Conservation (phyloP, 1,140 invertebrate species). For the Portunus trituberculatus region DNA sequence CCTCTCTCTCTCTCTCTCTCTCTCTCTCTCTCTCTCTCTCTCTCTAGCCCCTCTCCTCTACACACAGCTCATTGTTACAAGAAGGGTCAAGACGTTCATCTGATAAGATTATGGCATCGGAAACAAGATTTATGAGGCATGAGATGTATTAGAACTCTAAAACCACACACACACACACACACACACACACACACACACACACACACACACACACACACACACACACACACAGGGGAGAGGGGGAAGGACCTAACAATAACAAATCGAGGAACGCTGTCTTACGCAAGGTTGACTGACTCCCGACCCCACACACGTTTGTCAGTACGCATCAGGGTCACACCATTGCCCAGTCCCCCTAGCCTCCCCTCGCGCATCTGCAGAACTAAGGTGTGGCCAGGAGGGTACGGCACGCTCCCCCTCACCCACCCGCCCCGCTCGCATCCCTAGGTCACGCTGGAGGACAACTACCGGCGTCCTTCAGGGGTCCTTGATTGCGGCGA, state of each 20-base stretch:
- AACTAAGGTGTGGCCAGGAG: neutral
- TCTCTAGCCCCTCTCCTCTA: neutral
- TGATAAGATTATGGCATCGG: neutral
- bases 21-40: too few relatives aligned
- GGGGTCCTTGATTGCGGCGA: neutral
- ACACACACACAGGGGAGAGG: neutral
- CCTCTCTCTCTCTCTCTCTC: too few relatives aligned
- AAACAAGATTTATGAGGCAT: neutral
- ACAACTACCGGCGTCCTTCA: neutral
- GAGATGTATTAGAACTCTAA: neutral
- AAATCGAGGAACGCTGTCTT: neutral
- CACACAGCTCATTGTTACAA: too few relatives aligned
- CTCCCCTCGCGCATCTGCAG: neutral
- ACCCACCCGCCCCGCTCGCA: too few relatives aligned
- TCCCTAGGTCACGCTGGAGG: neutral
- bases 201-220: conserved; percentile 31
- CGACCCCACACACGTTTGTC: neutral
- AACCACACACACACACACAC: neutral
- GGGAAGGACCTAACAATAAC: neutral
- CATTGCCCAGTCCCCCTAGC: neutral
- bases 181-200: conserved; percentile 38
- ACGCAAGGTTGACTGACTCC: neutral
- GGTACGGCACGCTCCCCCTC: neutral
- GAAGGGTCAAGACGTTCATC: neutral
- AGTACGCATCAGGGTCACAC: neutral